These are phyloP conservation scores for Chrysemys picta DNA, from an alignment of 2,113 vertebrate genomes.

Conservation along the genomic window DNA sequence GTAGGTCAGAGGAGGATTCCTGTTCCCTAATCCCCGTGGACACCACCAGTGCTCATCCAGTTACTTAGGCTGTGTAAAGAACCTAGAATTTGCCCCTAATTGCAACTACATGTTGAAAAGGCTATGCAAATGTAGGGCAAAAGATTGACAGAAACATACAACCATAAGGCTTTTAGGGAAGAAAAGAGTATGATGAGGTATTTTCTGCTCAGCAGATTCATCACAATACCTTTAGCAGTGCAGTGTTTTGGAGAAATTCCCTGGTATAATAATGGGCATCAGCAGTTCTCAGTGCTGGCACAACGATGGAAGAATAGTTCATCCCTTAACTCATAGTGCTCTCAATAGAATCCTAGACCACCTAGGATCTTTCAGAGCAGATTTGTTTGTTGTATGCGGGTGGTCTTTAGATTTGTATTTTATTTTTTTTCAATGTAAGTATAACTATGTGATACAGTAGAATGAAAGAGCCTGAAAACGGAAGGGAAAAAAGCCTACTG, in stretches of 20 bases:
- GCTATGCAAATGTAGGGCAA: fast-evolving
- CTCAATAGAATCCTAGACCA: neutral
- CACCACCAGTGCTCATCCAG: neutral
- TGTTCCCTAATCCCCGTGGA: neutral
- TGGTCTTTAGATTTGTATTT: neutral
- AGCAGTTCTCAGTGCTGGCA: neutral
- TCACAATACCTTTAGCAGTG: neutral
- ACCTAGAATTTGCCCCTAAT: neutral
- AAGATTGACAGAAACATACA: neutral
- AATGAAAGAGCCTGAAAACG: neutral
- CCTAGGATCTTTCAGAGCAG: neutral
- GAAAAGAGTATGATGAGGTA: neutral
- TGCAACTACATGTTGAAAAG: neutral
- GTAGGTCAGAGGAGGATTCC: neutral
- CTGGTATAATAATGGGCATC: neutral
- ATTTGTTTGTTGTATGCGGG: neutral
- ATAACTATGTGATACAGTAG: neutral
- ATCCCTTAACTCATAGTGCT: neutral
- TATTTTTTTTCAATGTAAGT: neutral
- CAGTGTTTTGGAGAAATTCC: neutral
- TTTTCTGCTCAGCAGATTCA: neutral
- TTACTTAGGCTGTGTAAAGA: neutral
- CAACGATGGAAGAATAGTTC: neutral
- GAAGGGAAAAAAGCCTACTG: neutral
- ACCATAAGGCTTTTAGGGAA: neutral